Base-by-base conservation (phyloP, 2,888 invertebrate species). In the Platycheirus rosarum region DNA sequence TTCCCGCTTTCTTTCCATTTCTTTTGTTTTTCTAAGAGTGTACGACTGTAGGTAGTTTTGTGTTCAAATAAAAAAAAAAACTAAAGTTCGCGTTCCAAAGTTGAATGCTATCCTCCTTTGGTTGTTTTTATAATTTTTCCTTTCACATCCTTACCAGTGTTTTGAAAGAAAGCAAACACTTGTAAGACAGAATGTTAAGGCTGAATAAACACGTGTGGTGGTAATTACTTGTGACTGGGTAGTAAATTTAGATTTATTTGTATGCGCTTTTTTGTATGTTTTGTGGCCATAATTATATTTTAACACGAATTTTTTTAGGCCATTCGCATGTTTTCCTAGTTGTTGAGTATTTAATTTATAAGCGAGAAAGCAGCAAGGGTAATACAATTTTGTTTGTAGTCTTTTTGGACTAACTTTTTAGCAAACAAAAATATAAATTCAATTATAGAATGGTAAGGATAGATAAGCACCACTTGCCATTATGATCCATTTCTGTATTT, bases 171-270 rank as follows among this genome's bases (percentile, higher is more conserved):
- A 16, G 35, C 66, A 57, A 65, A 66, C 70, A 80, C 76, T 65
- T 74, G 42, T 68, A 66, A 60, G 16, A 60, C 53, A 79, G 55
- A 49, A 65, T 75, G 73, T 78, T 42, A 6, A 2, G 18, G 26
- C 14, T 69, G 37, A 60, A 29, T 18, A 18, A 23, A 13, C 2
- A 29, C n/a, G 11, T 16, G 13, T 62, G 42, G 40, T 42, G 20
- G 57, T 57, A 35, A 32, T 75, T 69, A 65, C 16, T 74, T 70
- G 65, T 66, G 80, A 80, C 80, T 71, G 57, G 51, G 69, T 32
- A 63, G 44, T 65, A 80, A 75, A 80, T 80, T 69, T 75, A 48
- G 60, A 80, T 80, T 80, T 69, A 57, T 79, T 55, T 46, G 53
- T 42, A 44, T 16, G 53, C 14, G 32, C 37, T 49, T 29, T 55